Percentiles rank a stretch among this genome's conserved stretches.
phyloP scores from a whole-genome alignment of 2,888 invertebrate genomes.

The Cremastinae sp. region DNA sequence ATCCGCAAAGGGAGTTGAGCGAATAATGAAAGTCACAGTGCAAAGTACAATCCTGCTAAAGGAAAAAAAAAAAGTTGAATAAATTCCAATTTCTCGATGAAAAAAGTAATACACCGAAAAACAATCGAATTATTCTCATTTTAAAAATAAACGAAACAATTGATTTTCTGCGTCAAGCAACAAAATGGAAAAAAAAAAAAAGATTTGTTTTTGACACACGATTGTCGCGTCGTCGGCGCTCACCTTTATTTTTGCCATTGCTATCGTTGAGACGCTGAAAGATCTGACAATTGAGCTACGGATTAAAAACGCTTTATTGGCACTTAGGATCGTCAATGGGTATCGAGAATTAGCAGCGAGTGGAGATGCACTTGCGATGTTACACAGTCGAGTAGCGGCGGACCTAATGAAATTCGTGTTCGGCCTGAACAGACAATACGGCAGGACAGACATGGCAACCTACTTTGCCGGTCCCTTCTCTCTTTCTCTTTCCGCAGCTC shows the following conservation, averaged over 20 bases:
- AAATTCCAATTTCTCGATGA: too few species aligned
- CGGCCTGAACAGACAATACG: slow-evolving; percentile 69
- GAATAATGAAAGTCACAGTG: slow-evolving; percentile 15
- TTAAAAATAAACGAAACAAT: too few species aligned
- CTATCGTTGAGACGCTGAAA: slow-evolving; percentile 66
- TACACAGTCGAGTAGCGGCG: slow-evolving; percentile 59
- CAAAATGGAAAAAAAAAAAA: too few species aligned
- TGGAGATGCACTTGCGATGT: slow-evolving; percentile 61
- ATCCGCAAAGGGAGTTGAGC: neutral
- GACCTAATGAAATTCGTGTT: slow-evolving; percentile 69
- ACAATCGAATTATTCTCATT: too few species aligned
- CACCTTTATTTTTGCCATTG: slow-evolving; percentile 78
- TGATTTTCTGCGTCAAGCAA: too few species aligned
- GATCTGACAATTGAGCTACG: slow-evolving; percentile 57
- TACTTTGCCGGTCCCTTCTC: slow-evolving; percentile 62
- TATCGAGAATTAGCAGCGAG: slow-evolving; percentile 41
- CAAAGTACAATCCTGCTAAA: too few species aligned
- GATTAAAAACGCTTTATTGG: slow-evolving; percentile 33
- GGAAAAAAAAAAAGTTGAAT: too few species aligned
- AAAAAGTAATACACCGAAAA: too few species aligned
- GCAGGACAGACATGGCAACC: slow-evolving; percentile 72
- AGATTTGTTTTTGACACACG: too few species aligned
- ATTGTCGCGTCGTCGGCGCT: slow-evolving; percentile 10
- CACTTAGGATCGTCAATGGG: slow-evolving; percentile 28
- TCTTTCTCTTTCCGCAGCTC: slow-evolving; percentile 13